Evolutionary conservation across 2,888 invertebrate genomes (phyloP), one percentile per base, ranked within the genome.

Genomic region (Temnothorax rugatulus): DNA sequence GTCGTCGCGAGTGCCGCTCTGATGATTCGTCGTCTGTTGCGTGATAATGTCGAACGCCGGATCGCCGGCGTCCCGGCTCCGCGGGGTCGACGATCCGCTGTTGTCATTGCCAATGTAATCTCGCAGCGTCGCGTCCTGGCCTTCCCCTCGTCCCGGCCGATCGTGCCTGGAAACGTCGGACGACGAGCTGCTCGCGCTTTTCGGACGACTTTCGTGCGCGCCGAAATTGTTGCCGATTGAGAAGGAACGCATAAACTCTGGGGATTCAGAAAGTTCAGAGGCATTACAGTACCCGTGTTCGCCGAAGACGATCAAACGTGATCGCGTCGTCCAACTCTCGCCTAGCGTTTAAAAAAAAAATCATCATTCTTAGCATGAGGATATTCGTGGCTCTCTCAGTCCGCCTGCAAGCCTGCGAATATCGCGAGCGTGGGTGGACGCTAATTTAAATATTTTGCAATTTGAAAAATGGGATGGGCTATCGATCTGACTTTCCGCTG

Each of bases 31-130:
- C 64, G 91, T 84, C 61, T 89, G 86, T 47, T 83, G 84, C 8
- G 90, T 90, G 75, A 93, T 92, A 63, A 93, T 84, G 84, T 93
- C 91, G 81, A 93, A 93, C 13, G 93, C 93, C 38, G 91, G 86
- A 41, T 91, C 88, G 8, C 91, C 89, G 7, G 41, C 77, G 13
- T 85, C 85, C 25, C 84, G 88, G 73, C 87, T 88, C 11, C 77
- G 87, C 5, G 86, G 75, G 29, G 89, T 86, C 9, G 91, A 89
- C 15, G 89, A 85, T 68, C 84, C 82, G 41, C 84, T 87, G 59
- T 88, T 85, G 18, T 57, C 57, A 63, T 82, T 77, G 47, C 25
- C 84, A 41, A 77, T 79, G 29, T 84, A 85, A 63, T 88, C 84
- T 38, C 64, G 86, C 5, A 66, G 54, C 25, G 68, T 76, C n/a